These are phyloP conservation scores for Antitype chi DNA, from an alignment of 2,888 invertebrate species.

Conservation along the genomic window DNA sequence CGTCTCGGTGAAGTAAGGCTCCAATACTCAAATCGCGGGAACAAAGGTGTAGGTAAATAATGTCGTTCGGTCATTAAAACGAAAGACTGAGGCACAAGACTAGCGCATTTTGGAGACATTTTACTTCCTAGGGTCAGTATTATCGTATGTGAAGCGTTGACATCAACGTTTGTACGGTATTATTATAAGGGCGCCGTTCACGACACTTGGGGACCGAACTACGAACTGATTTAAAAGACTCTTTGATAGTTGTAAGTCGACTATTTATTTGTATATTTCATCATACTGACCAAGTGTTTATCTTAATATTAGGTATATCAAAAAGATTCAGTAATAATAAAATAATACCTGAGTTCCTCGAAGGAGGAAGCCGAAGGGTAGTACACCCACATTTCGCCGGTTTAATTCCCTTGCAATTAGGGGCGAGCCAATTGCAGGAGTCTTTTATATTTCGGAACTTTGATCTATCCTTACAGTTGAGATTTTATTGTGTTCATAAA, in stretches of 20 bases:
- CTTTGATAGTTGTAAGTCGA: slow-evolving; percentile 38
- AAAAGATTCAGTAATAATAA: not conserved
- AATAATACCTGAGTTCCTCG: not conserved
- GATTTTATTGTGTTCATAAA: not conserved
- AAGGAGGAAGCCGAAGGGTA: not conserved
- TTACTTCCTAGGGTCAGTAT: slow-evolving; percentile 58
- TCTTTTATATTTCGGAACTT: not conserved
- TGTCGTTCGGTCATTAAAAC: slow-evolving; percentile 54
- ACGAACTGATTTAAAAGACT: slow-evolving; percentile 49
- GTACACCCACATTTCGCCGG: not conserved
- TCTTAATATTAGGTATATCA: not conserved
- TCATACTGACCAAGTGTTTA: not conserved
- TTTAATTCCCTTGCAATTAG: not conserved
- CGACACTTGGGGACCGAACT: slow-evolving; percentile 28
- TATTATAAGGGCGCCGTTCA: slow-evolving; percentile 37
- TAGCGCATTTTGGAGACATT: slow-evolving; percentile 67
- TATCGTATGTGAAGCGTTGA: slow-evolving; percentile 32
- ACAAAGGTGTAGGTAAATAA: slow-evolving; percentile 34
- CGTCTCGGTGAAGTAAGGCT: no score
- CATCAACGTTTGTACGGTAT: slow-evolving; percentile 20
- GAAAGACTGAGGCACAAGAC: slow-evolving; percentile 76
- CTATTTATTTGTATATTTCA: slow-evolving; percentile 23
- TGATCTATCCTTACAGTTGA: not conserved
- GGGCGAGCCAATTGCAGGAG: not conserved
- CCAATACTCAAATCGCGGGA: slow-evolving; percentile 47